Evolutionary conservation across 2,113 vertebrate species (phyloP), one percentile per base, ranked within the genome.

Genomic region (Crocuta crocuta): DNA sequence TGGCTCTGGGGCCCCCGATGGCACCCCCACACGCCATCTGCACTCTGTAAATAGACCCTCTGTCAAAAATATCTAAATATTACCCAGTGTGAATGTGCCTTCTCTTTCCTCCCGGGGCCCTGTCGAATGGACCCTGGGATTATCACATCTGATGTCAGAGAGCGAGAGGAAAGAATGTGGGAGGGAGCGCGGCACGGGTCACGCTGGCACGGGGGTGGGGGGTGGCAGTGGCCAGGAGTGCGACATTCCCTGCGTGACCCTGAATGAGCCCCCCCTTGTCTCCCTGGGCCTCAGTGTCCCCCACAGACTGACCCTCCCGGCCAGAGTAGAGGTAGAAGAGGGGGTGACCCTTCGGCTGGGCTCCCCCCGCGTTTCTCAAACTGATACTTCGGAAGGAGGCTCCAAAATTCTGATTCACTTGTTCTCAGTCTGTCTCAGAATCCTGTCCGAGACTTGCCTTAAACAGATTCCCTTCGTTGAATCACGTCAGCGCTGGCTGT

Each of bases 161-260:
- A 28, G 35, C 7, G 28, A 13, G 53, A 19, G 13, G 26, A 26
- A 12, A 74, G 35, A 28, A 19, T 7, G 23, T 11, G 7, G 16
- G 35, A 0, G 2, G 4, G 33, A 8, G 53, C 7, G 10, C 10
- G 91, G 16, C 0, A 4, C 4, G 2, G n/a, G 45, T 17, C 10
- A 4, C 23, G 0, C 0, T 9, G 66, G 74, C 2, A 1, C 24
- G 3, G 1, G 3, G 10, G 0, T 10, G 0, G 53, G 82, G 0
- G 35, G 58, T 5, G 45, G 58, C 10, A 0, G 28, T 10, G 33
- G 19, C 3, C 21, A 5, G 24, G 15, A 7, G 7, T 7, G 65
- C 0, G 0, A 6, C 26, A 8, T 39, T 33, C 33, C 23, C 58
- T 15, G 28, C 28, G 50, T 10, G 43, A 31, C 7, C 74, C 21